These are phyloP conservation scores for Caerostris extrusa DNA, from an alignment of 1,140 invertebrate genomes.

Conservation along the genomic window DNA sequence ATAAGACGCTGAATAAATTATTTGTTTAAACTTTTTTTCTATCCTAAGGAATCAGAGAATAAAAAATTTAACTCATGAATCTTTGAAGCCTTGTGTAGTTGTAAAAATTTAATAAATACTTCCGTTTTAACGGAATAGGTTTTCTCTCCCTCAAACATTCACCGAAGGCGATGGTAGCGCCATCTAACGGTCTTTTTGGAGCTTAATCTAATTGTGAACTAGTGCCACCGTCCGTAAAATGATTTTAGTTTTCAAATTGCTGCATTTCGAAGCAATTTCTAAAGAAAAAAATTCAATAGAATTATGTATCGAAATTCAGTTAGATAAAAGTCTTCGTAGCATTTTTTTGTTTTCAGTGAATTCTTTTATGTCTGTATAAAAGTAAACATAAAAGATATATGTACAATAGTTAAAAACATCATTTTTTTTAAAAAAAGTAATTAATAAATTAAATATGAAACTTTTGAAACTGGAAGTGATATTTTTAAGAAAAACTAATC, in stretches of 20 bases:
- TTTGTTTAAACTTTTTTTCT: not conserved
- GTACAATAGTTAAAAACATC: no score
- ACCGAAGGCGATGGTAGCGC: not conserved
- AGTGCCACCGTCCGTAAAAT: not conserved
- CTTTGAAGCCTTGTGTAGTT: not conserved
- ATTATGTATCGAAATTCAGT: not conserved
- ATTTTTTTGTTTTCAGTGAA: no score
- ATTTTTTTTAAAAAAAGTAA: no score
- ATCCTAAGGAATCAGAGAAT: not conserved
- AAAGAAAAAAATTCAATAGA: not conserved
- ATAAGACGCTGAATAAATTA: not conserved
- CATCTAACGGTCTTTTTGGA: not conserved
- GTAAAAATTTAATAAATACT: not conserved
- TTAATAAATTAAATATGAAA: no score
- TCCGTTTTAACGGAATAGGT: not conserved
- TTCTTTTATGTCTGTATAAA: no score
- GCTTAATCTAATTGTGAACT: not conserved
- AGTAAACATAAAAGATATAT: no score
- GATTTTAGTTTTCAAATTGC: not conserved
- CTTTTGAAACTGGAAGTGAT: no score
- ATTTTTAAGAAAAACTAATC: no score
- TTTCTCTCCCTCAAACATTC: not conserved
- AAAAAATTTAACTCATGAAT: constrained; percentile 7
- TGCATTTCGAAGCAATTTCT: not conserved
- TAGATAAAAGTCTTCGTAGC: no score